Evolutionary conservation across 2,888 invertebrate genomes (phyloP), one percentile per base, ranked within the genome.

Genomic region (Ypsolopha sequella): DNA sequence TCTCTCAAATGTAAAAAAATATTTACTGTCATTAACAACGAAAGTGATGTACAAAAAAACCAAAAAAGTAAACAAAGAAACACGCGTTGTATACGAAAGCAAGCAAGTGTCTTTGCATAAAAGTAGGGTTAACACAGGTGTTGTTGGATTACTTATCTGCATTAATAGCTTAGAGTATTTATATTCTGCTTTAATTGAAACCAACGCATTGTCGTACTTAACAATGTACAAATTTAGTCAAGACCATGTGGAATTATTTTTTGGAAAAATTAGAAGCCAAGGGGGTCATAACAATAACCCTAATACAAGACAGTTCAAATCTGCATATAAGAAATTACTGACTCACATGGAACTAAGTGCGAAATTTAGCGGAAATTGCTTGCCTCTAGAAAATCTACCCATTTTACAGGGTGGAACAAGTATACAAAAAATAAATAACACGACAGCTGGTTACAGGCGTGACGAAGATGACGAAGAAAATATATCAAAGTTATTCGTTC

Each of bases 201-300:
- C 11, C 36, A 39, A 34, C 6, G 8, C 7, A 2, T 6, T 53
- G 34, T 11, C 11, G 9, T 53, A 34, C 14, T 7, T 53, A 11
- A 13, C 44, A 2, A 41, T 53, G 43, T 53, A 52, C 45, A 44
- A 53, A 51, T 36, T 41, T 7, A 53, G 58, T 36, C 58, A 59
- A 51, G 56, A 56, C n/a, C 56, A 58, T n/a, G 50, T 57, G 1
- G 56, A 56, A 41, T 45, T 58, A 34, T 47, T 53, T 24, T 53
- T 53, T 33, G 47, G 51, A 1, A 13, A 49, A n/a, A 55, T 14
- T 52, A n/a, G n/a, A n/a, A n/a, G n/a, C n/a, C n/a, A n/a, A n/a
- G n/a, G n/a, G n/a, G n/a, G n/a, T n/a, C n/a, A n/a, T n/a, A n/a
- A n/a, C n/a, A n/a, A n/a, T n/a, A n/a, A n/a, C n/a, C n/a, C n/a